Evolutionary conservation across 53 echinoderm and acorn worm genomes (phyloP), one percentile per base, ranked within the genome.

Genomic region (Paracentrotus lividus): DNA sequence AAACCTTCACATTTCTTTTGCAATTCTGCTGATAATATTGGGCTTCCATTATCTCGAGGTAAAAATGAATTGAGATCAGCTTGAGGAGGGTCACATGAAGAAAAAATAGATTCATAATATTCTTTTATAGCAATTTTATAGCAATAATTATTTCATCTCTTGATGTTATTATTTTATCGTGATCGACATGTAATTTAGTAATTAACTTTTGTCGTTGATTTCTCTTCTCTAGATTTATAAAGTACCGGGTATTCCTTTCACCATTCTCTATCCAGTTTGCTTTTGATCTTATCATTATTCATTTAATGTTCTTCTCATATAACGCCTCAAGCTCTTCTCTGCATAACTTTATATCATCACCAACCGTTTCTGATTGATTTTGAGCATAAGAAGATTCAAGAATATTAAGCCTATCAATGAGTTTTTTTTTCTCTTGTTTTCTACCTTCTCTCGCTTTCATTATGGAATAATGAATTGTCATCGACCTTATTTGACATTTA

Each of bases 151-250:
- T 44, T 5, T 84, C 1, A 16, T 84, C 26, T 84, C 12, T 10
- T n/a, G n/a, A n/a, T n/a, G n/a, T n/a, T n/a, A n/a, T n/a, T n/a
- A n/a, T n/a, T n/a, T n/a, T n/a, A n/a, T n/a, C 12, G 4, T 43
- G 44, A 24, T 84, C 84, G 21, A 9, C 34, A 6, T 84, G 23
- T 26, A 84, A 24, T 45, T 84, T 84, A 33, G 23, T 44, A 24
- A 84, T 84, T 2, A 84, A 43, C 47, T 84, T 84, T 47, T 84
- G 84, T 84, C 84, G 84, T 45, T 84, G 84, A 84, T 44, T 84
- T 45, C 84, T 84, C 2, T 84, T 49, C 47, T 84, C 0, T 6
- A 44, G n/a, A 45, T 44, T 84, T 38, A 84, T 18, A 44, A 84
- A 84, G 23, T 84, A 84, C 8, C 84, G 6, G 4, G 84, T 45